Percentiles rank a stretch among this genome's conserved stretches.
phyloP scores from a whole-genome alignment of 2,888 invertebrate species.

The Dryobotodes eremita region DNA sequence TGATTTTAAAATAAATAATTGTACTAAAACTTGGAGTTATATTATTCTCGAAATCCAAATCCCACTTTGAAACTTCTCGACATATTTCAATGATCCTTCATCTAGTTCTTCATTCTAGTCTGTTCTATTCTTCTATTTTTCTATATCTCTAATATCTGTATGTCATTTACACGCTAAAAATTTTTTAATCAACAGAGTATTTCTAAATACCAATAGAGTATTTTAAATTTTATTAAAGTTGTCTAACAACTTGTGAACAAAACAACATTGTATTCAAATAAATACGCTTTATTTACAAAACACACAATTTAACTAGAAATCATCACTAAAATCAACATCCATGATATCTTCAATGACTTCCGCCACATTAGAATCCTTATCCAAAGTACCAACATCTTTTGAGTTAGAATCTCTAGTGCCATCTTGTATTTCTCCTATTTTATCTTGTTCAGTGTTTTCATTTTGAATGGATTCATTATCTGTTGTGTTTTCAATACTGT shows the following conservation, averaged over 20 bases:
- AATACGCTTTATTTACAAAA: conserved; percentile 51
- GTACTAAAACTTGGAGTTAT: conserved; percentile 36
- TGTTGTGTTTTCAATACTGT: conserved; percentile 11
- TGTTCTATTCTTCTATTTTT: too few species aligned
- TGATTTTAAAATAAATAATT: conserved; percentile 69
- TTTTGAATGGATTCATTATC: conserved; percentile 9
- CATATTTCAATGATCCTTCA: too few species aligned
- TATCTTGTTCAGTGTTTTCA: not conserved
- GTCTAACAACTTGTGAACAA: not conserved
- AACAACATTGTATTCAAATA: conserved; percentile 36
- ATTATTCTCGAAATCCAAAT: too few species aligned
- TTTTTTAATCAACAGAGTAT: too few species aligned
- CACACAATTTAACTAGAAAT: conserved; percentile 73
- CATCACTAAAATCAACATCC: conserved; percentile 86
- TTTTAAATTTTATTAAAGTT: too few species aligned
- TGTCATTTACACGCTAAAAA: too few species aligned
- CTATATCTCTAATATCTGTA: too few species aligned
- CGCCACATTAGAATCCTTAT: not conserved
- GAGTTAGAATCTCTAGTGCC: not conserved
- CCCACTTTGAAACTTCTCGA: too few species aligned
- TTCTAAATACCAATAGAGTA: too few species aligned
- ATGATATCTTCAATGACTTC: conserved; percentile 73
- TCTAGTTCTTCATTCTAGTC: too few species aligned
- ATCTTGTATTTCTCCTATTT: conserved; percentile 6
- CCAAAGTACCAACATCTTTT: conserved; percentile 16